Evolutionary conservation across 2,113 vertebrate species (phyloP).

Genomic region (Chiloscyllium plagiosum): DNA sequence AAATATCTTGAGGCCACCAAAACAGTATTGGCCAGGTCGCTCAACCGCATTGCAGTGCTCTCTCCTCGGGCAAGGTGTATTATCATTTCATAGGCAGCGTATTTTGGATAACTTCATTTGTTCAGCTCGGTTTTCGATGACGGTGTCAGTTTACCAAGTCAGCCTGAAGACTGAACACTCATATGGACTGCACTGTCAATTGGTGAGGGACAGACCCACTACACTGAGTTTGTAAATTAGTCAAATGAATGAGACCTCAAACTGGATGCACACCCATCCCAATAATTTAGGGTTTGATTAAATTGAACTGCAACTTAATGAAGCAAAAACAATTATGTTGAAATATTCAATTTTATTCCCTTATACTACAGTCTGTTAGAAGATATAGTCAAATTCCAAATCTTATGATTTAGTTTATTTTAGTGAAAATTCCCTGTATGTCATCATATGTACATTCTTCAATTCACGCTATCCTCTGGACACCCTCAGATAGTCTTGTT

Average conservation of each 20-base stretch:
- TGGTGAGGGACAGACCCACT: not conserved
- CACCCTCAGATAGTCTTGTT: not conserved
- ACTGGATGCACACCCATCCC: not conserved
- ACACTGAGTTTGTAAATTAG: not conserved
- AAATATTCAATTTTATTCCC: not conserved
- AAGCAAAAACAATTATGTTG: not conserved
- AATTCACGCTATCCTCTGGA: not conserved
- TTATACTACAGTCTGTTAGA: not conserved
- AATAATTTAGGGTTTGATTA: not conserved
- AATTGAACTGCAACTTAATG: not conserved
- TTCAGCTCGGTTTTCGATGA: not conserved
- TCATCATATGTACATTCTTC: not conserved
- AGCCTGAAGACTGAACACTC: not conserved
- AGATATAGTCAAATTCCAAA: not conserved
- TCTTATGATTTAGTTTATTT: not conserved
- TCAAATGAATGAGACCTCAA: not conserved
- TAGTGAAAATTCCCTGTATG: not conserved
- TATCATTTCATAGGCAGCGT: not conserved
- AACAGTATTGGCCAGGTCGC: not conserved
- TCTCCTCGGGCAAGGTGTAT: too few species aligned
- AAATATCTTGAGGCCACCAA: not conserved
- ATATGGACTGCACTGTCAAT: not conserved
- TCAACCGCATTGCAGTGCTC: not conserved
- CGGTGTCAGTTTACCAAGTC: not conserved
- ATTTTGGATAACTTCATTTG: not conserved